Evolutionary conservation across 2,797 vertebrate species (phyloP).

Genomic region (Brachymystax lenok): DNA sequence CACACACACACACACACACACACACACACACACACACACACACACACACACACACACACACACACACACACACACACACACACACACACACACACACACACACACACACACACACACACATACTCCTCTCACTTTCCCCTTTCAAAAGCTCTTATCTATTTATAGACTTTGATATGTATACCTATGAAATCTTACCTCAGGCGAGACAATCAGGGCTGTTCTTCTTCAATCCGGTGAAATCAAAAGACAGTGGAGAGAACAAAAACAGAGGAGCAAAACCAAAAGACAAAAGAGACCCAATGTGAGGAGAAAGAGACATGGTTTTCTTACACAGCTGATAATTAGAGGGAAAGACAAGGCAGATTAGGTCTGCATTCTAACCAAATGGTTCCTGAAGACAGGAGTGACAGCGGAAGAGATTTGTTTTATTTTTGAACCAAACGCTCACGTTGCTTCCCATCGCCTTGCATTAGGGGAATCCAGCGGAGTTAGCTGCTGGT

Average conservation of each 20-base stretch:
- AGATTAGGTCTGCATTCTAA: slow-evolving; percentile 65
- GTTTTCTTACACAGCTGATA: slow-evolving; percentile 65
- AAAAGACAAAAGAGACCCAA: slow-evolving; percentile 27
- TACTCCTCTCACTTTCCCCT: slow-evolving; percentile 67
- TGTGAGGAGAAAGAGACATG: slow-evolving; percentile 52
- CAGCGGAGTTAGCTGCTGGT: slow-evolving; percentile 26
- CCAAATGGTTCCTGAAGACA: slow-evolving; percentile 65
- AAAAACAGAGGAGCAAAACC: slow-evolving; percentile 4
- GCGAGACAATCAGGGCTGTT: slow-evolving; percentile 77
- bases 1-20: too few species aligned
- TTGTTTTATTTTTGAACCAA: slow-evolving; percentile 66
- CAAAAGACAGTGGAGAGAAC: slow-evolving; percentile 47
- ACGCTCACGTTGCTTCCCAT: slow-evolving; percentile 55
- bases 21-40: too few species aligned
- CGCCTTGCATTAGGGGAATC: slow-evolving; percentile 58
- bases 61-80: too few species aligned
- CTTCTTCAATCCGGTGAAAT: slow-evolving; percentile 69
- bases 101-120: neutral
- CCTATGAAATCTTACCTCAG: slow-evolving; percentile 80
- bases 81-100: neutral
- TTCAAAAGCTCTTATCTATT: slow-evolving; percentile 75
- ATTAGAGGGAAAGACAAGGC: slow-evolving; percentile 73
- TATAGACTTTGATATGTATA: slow-evolving; percentile 76
- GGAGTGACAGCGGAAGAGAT: slow-evolving; percentile 61
- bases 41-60: too few species aligned